Base-by-base conservation (phyloP, 2,797 vertebrate genomes). In the Chaetodon trifasciatus region DNA sequence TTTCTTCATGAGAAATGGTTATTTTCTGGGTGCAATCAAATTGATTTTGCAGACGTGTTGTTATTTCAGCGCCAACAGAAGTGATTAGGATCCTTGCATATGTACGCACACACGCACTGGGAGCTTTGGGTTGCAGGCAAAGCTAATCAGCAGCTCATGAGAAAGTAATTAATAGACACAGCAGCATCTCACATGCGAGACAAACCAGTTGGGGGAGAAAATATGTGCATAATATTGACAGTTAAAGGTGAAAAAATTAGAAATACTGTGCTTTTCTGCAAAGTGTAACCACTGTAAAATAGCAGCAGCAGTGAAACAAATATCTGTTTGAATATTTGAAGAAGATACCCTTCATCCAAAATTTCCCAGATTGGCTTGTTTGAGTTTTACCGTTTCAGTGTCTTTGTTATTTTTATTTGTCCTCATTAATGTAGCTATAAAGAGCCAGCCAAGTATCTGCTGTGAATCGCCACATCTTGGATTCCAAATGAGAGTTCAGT, bases 21-120 rank as follows among this genome's bases (percentile, higher is more conserved):
- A 72, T 89, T 92, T 91, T 75, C 85, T 42, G 75, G 84, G 64
- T 89, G 86, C 88, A 92, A 89, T 94, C 89, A 91, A 88, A 91
- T 83, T 69, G 85, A 91, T 93, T 92, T 92, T 84, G 88, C 90
- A 84, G 86, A 89, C 50, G 28, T 85, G 73, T 61, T 82, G 87
- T 78, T 79, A 58, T 91, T 76, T 81, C 49, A 60, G 40, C 24
- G 58, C 55, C 69, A 85, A 72, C 83, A 75, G 84, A 80, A 84
- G 83, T 90, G 84, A 93, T 95, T 94, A 91, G 81, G 69, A 84
- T 86, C 79, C 89, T 79, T 78, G 90, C 86, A 76, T 70, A 46
- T 69, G 32, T 61, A 65, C 66, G 44, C 42, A 44, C 13, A 78
- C 24, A 70, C 87, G 87, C 79, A 89, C 86, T 60, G n/a, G 78